These are phyloP conservation scores for Laodelphax striatellus DNA, from an alignment of 1,140 invertebrate species.

Conservation along the genomic window DNA sequence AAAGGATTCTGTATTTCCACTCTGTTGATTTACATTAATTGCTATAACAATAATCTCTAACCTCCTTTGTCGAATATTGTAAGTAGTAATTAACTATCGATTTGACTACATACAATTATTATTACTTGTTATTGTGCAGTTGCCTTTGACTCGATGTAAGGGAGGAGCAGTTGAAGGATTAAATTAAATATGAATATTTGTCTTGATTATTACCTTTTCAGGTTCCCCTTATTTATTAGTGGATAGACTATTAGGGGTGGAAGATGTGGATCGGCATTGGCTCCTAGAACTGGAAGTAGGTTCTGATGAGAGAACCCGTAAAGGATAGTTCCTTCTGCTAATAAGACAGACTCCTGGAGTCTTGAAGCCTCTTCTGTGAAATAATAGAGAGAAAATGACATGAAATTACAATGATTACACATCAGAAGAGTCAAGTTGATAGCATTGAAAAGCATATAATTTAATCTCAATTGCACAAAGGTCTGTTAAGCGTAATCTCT, in stretches of 20 bases:
- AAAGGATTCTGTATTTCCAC: too few species aligned
- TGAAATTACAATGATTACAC: conserved; percentile 3
- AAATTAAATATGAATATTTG: too few species aligned
- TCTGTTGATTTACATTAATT: too few species aligned
- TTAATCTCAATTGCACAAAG: neutral
- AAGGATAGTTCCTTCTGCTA: conserved; percentile 71
- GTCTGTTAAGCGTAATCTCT: too few species aligned
- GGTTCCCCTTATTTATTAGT: conserved; percentile 66
- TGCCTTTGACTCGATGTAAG: too few species aligned
- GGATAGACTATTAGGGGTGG: conserved; percentile 73
- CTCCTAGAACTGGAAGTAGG: conserved; percentile 65
- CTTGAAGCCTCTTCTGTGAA: conserved; percentile 63
- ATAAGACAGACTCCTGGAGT: conserved; percentile 65
- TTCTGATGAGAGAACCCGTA: conserved; percentile 69
- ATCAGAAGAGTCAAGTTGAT: neutral
- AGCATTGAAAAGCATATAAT: neutral
- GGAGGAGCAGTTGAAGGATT: neutral
- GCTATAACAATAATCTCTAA: too few species aligned
- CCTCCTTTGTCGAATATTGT: too few species aligned
- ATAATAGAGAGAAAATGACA: conserved; percentile 20
- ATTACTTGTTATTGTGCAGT: too few species aligned
- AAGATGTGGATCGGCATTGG: conserved; percentile 59
- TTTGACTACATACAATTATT: too few species aligned
- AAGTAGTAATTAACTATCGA: too few species aligned
- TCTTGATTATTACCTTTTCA: conserved; percentile 70